Evolutionary conservation across 2,888 invertebrate species (phyloP), one percentile per base, ranked within the genome.

Genomic region (Temnothorax ravouxi): DNA sequence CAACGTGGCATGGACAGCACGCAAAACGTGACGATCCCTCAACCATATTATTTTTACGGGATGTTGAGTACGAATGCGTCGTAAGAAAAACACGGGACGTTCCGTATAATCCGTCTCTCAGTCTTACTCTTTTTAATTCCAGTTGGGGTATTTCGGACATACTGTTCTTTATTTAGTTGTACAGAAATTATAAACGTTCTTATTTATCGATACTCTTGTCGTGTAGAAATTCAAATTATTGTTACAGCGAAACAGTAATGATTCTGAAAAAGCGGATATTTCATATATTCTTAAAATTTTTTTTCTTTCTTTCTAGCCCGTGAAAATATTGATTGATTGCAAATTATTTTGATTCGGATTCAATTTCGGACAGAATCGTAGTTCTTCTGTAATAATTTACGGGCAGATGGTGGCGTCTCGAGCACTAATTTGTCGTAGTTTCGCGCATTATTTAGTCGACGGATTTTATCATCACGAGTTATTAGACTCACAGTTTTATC

Each of bases 381-480:
- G 86, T 88, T 85, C 84, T 80, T 25, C 67, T 47, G 75, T 79
- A 85, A 86, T 88, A 86, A 82, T 80, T 76, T 64, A 67, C 84
- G 44, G 29, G 29, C 54, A 79, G 71, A 85, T 47, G 38, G 15
- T 29, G 15, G 1, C 56, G 59, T 47, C 69, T 86, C 74, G 77
- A 67, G 83, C 77, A 50, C 15, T 67, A 89, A 86, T 86, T 86
- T 86, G 88, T 86, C 84, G 67, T 69, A 82, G 71, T 84, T 88
- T 83, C 50, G 77, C 71, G 84, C 79, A 84, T 88, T 88, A 89
- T 88, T 67, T 87, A 89, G 83, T 81, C 50, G 71, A 61, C 41
- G 71, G 66, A 86, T 85, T 88, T 89, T 86, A 89, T 88, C 86
- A 74, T 50, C 52, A 44, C 77, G 84, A 83, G 77, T 85, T 88